Evolutionary conservation across 1,140 invertebrate genomes (phyloP), one percentile per base, ranked within the genome.

Genomic region (Drosophila rhopaloa): DNA sequence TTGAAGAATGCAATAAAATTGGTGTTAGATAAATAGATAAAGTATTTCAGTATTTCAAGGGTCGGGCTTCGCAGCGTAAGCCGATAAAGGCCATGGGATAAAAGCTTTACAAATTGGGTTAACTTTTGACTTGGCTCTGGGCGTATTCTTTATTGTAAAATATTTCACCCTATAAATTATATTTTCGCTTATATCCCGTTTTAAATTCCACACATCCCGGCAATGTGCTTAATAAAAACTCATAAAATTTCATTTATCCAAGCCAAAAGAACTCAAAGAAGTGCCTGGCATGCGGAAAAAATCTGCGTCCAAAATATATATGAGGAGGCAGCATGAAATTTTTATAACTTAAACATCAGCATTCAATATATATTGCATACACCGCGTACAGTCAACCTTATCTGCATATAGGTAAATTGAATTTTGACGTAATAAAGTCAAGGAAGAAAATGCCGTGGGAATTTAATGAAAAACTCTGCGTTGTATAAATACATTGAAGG

Each of bases 391-490:
- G 14, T 50, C 43, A 14, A 4, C 37, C 46, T n/a, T 16, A 58
- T 48, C 50, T 68, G 37, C 54, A 46, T 71, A 38, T 48, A 32
- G 41, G 43, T 48, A 67, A 62, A 85, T 79, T 86, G 54, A 81
- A 72, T 85, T 85, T 71, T 85, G 68, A 75, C 70, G 37, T 76
- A 72, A 86, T 86, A 86, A 81, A 86, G 50, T 81, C 47, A 67
- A 56, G 57, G 43, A 27, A 79, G 58, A 61, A 86, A 78, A 75
- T 78, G 47, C 47, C 60, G 62, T 19, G 61, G 24, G 47, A 41
- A 84, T 79, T 81, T 61, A 81, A 86, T 86, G 51, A 79, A 85
- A 79, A 70, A 70, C 43, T 60, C 47, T 38, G 35, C 19, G 37
- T 41, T 40, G 38, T 47, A 56, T 43, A 48, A 16, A 13, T 5